phyloP scores from a whole-genome alignment of 2,888 invertebrate genomes.

The Dasypogon diadema region DNA sequence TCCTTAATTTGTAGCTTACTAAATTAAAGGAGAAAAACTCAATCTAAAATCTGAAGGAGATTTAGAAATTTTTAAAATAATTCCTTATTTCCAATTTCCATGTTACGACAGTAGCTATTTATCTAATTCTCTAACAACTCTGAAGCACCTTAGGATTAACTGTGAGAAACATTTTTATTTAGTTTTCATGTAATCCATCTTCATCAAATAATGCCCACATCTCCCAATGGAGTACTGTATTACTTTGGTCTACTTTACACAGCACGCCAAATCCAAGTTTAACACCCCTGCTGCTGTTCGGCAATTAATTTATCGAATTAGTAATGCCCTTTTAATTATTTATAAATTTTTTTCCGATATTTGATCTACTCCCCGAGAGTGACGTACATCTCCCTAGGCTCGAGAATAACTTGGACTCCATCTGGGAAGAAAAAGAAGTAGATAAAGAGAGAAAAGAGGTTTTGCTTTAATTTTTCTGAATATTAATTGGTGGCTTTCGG shows the following conservation, averaged over 20 bases:
- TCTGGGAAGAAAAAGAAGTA: neutral
- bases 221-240: neutral
- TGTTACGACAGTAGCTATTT: constrained; percentile 29
- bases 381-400: neutral
- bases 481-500: constrained; percentile 48
- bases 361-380: constrained; percentile 27
- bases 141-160: constrained; percentile 28
- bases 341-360: constrained; percentile 28
- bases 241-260: constrained; percentile 23
- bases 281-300: constrained; percentile 45
- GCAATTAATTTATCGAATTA: constrained; percentile 55
- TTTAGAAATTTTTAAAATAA: too few relatives aligned
- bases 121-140: constrained; percentile 18
- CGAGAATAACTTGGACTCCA: too few relatives aligned
- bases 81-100: too few relatives aligned
- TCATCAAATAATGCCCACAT: constrained; percentile 17
- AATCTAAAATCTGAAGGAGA: too few relatives aligned
- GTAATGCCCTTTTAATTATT: constrained; percentile 55
- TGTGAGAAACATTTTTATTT: constrained; percentile 22
- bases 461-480: constrained; percentile 51
- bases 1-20: too few relatives aligned
- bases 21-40: too few relatives aligned
- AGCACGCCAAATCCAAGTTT: constrained; percentile 31
- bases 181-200: constrained; percentile 4
- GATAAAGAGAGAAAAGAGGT: constrained; percentile 19